These are phyloP conservation scores for Elephas maximus DNA, from an alignment of 2,113 vertebrate genomes.

Conservation along the genomic window DNA sequence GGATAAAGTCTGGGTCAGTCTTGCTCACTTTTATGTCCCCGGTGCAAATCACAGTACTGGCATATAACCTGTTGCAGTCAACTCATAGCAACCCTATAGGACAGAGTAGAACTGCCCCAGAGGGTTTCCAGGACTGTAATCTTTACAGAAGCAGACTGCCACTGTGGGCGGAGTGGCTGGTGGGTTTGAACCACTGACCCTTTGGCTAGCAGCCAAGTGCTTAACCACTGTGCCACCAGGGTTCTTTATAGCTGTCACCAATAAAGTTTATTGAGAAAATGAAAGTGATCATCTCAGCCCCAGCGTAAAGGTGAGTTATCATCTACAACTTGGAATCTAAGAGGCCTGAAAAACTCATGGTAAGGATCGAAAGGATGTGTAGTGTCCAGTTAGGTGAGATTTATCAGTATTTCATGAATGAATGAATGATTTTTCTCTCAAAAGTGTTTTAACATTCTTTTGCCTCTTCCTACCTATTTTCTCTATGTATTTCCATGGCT, in stretches of 20 bases:
- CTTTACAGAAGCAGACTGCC: background rate
- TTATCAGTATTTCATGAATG: background rate
- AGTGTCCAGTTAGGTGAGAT: background rate
- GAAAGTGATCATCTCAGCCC: background rate
- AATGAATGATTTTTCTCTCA: background rate
- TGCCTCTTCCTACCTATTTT: background rate
- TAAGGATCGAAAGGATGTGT: background rate
- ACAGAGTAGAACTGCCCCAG: background rate
- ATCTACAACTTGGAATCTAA: background rate
- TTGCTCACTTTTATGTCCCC: background rate
- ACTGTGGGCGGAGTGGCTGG: background rate
- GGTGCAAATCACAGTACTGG: background rate
- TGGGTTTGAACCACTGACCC: background rate
- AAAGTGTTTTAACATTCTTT: background rate
- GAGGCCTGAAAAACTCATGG: background rate
- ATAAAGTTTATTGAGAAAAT: conserved; percentile 21
- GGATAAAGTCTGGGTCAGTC: background rate
- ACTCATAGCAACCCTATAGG: background rate
- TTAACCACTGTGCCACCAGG: background rate
- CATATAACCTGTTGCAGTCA: too few species aligned
- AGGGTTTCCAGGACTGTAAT: background rate
- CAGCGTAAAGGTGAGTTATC: background rate
- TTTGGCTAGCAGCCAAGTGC: background rate
- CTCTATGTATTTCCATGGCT: background rate
- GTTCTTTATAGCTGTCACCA: background rate